These are phyloP conservation scores for Eunapius fragilis DNA, from an alignment of 37 sponge, comb jelly and placozoan genomes.

Conservation along the genomic window DNA sequence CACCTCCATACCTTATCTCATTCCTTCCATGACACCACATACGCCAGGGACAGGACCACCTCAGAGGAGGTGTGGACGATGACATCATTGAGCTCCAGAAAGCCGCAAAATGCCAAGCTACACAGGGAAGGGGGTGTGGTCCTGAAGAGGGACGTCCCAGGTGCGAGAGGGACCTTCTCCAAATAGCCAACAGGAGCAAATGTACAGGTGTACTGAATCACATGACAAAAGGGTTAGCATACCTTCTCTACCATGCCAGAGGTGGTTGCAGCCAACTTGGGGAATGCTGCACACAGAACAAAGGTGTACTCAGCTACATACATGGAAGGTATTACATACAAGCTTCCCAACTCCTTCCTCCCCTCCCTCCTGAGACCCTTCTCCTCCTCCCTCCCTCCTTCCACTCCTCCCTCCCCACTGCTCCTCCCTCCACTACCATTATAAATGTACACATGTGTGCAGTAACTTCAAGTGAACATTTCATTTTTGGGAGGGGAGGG, in stretches of 20 bases:
- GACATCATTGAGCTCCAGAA: constrained; percentile 41
- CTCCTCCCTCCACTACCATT: too few species aligned
- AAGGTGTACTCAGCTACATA: too few species aligned
- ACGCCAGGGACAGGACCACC: constrained; percentile 49
- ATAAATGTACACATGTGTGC: too few species aligned
- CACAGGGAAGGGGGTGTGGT: constrained; percentile 1
- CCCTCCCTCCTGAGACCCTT: too few species aligned
- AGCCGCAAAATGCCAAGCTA: constrained; percentile 21
- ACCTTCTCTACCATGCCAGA: constrained; percentile 28
- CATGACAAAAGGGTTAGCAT: not conserved
- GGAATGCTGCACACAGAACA: constrained; percentile 23
- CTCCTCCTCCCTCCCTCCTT: too few species aligned
- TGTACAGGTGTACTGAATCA: too few species aligned
- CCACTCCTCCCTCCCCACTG: too few species aligned
- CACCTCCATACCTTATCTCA: constrained; percentile 14
- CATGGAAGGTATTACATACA: not conserved
- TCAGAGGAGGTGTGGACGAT: constrained; percentile 23
- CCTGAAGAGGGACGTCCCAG: not conserved
- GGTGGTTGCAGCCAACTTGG: constrained; percentile 27
- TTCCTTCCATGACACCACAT: constrained; percentile 35
- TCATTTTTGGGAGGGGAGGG: too few species aligned
- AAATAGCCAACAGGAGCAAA: too few species aligned
- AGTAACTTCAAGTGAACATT: too few species aligned
- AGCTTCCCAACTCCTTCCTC: not conserved
- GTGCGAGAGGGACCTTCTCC: constrained; percentile 16